Evolutionary conservation across 2,888 invertebrate genomes (phyloP), one percentile per base, ranked within the genome.

Genomic region (Sinelater perroti): DNA sequence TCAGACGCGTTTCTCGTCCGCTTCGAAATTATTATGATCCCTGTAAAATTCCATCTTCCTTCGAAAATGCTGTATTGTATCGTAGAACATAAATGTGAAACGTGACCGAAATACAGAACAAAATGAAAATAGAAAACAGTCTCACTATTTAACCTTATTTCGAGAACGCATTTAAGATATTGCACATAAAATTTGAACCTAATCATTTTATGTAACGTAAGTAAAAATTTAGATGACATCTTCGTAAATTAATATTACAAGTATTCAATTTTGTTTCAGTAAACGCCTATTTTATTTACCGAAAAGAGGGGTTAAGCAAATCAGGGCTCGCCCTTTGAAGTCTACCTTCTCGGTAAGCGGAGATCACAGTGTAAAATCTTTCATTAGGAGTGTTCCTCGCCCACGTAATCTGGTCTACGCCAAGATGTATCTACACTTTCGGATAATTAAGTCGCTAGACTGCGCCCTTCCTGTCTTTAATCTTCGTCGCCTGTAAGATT

Each of bases 381-480:
- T 35, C 21, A 36, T 30, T 44, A 30, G 44, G 24, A 49, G 47
- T 49, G 54, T 46, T 49, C 42, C 11, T 49, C 42, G 47, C 55
- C 55, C 49, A 55, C 54, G 33, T 47, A 54, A 46, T 38, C 46
- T 46, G 30, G 40, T 42, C 38, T 30, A 30, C 36, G 38, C 30
- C 21, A 42, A 16, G 54, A 54, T 45, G 45, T 54, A 54, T 54
- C 46, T 36, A 46, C 55, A 49, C 55, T 55, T 53, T 42, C 17
- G 18, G 24, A 49, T 55, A 55, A 55, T 55, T 55, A 55, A 55
- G 55, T 55, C 49, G 44, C 52, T 24, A 26, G 33, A 44, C 35
- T 44, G 28, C 33, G 31, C 17, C 36, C 55, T 55, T 55, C 55
- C 55, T 55, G 36, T 53, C 53, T 33, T 53, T 53, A 53, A 53